Percentiles rank a stretch among this genome's conserved stretches.
These are phyloP conservation scores for Lasioglossum calceatum DNA, from an alignment of 2,888 invertebrate genomes.

Conservation along the genomic window DNA sequence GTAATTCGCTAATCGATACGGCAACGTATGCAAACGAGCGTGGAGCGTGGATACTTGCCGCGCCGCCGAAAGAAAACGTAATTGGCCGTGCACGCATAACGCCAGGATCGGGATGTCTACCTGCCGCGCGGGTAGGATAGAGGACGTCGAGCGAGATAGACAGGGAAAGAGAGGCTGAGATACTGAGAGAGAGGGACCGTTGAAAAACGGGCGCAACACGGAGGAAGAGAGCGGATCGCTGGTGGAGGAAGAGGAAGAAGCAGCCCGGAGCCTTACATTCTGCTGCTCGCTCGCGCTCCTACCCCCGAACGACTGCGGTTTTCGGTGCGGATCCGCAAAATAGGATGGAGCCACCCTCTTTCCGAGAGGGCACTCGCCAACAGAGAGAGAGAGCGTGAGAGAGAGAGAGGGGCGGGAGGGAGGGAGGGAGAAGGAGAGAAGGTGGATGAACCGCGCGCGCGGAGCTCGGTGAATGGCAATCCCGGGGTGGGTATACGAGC, in stretches of 20 bases:
- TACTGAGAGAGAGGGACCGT: no score
- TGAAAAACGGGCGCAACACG: neutral
- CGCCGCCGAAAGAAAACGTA: neutral
- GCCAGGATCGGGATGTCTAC: neutral
- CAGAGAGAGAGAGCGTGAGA: conserved; percentile 27
- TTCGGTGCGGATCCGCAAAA: conserved; percentile 77
- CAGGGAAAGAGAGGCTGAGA: neutral
- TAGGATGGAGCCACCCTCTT: conserved; percentile 69
- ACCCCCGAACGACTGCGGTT: conserved; percentile 70
- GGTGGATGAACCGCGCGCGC: conserved; percentile 77
- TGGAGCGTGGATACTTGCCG: neutral
- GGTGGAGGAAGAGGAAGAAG: neutral
- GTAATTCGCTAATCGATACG: conserved; percentile 73
- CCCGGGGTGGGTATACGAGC: conserved; percentile 35
- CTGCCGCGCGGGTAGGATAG: neutral
- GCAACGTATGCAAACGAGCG: conserved; percentile 14
- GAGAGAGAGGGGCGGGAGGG: conserved; percentile 9
- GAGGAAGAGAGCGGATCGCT: neutral
- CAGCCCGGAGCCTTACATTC: conserved; percentile 21
- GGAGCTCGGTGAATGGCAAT: conserved; percentile 64
- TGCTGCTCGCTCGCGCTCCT: conserved; percentile 26
- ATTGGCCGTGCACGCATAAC: conserved; percentile 2
- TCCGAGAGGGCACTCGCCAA: conserved; percentile 63
- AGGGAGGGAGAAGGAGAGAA: conserved; percentile 46
- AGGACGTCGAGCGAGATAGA: neutral